These are phyloP conservation scores for Zapus hudsonius DNA, from an alignment of 2,113 vertebrate genomes.

Conservation along the genomic window DNA sequence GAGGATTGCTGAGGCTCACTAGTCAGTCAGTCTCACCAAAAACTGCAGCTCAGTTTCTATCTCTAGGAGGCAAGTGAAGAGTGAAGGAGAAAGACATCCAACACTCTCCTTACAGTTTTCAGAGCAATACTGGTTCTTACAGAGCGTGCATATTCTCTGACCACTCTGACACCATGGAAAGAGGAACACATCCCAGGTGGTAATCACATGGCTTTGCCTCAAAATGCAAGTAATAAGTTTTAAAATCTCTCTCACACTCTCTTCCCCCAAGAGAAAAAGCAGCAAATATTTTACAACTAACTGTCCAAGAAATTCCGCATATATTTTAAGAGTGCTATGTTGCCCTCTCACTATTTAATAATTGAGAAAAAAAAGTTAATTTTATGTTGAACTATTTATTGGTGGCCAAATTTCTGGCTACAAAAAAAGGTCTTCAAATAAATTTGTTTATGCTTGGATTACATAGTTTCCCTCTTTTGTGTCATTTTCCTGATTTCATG, in stretches of 20 bases:
- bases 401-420: slow-evolving; percentile 67
- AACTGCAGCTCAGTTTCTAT: too few relatives aligned
- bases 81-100: too few relatives aligned
- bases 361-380: slow-evolving; percentile 68
- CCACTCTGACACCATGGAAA: neutral
- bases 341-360: slow-evolving; percentile 70
- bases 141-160: neutral
- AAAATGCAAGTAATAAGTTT: slow-evolving; percentile 5
- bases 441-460: slow-evolving; percentile 77
- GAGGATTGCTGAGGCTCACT: too few relatives aligned
- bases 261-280: neutral
- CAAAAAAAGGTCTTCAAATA: slow-evolving; percentile 59
- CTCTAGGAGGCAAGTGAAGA: too few relatives aligned
- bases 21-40: too few relatives aligned
- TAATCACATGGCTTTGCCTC: neutral
- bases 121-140: neutral
- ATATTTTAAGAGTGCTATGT: slow-evolving; percentile 47
- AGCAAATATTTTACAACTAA: neutral
- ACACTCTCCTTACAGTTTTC: neutral
- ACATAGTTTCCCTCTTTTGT: slow-evolving; percentile 55
- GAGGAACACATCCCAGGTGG: neutral
- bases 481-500: slow-evolving; percentile 60
- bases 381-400: slow-evolving; percentile 72
- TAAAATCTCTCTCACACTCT: too few relatives aligned
- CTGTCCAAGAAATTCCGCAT: slow-evolving; percentile 44